Evolutionary conservation across 2,113 vertebrate species (phyloP).

Genomic region (Menidia beryllina): DNA sequence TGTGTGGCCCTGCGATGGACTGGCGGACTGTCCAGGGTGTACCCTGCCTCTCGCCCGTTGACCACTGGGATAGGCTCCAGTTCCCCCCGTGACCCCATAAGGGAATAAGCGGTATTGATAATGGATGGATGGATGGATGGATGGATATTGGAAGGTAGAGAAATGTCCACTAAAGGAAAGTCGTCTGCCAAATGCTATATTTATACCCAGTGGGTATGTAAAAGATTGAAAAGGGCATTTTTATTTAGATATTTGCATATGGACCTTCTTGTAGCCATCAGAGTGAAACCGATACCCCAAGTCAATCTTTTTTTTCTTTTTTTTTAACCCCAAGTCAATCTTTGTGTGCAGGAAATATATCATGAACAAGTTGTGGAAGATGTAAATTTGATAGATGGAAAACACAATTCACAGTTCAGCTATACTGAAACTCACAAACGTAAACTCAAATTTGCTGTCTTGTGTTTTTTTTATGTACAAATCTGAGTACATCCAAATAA

Average conservation of each 20-base stretch:
- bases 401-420: slow-evolving; percentile 8
- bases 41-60: too few species aligned
- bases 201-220: slow-evolving; percentile 3
- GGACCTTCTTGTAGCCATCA: slow-evolving; percentile 15
- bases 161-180: slow-evolving; percentile 20
- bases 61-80: too few species aligned
- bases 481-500: neutral
- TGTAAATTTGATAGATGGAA: slow-evolving; percentile 20
- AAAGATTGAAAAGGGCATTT: slow-evolving; percentile 7
- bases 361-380: slow-evolving; percentile 14
- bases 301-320: slow-evolving; percentile 28
- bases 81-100: too few species aligned
- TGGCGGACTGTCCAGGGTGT: too few species aligned
- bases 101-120: too few species aligned
- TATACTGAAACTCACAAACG: neutral
- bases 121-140: too few species aligned
- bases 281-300: slow-evolving; percentile 24
- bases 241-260: slow-evolving; percentile 47
- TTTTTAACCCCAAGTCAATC: slow-evolving; percentile 15
- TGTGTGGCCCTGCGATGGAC: too few species aligned
- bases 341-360: slow-evolving; percentile 16
- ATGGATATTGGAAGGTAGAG: slow-evolving; percentile 8
- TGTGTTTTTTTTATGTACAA: slow-evolving; percentile 19
- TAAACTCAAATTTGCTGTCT: neutral
- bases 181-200: slow-evolving; percentile 21